A percentile compares a stretch with the other conserved stretches of the same genome.
phyloP scores from a whole-genome alignment of 2,888 invertebrate genomes.

The Diarsia mendica region DNA sequence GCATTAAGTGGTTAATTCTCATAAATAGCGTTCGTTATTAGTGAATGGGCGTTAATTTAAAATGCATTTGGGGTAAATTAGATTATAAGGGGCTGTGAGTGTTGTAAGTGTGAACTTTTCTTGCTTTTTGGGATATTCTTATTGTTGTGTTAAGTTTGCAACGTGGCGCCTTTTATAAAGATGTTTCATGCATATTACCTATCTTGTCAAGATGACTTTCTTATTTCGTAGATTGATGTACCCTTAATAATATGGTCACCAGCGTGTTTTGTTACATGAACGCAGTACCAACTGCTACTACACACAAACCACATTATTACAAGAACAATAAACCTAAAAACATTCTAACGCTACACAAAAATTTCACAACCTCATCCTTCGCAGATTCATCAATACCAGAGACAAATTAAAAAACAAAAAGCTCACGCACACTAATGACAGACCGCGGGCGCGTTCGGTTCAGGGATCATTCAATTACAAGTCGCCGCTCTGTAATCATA shows the following conservation, averaged over 20 bases:
- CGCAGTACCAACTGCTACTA: not conserved
- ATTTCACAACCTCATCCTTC: slow-evolving; percentile 62
- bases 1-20: slow-evolving; percentile 85
- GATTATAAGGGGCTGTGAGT: slow-evolving; percentile 62
- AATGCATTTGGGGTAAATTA: slow-evolving; percentile 69
- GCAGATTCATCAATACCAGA: slow-evolving; percentile 67
- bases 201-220: not conserved
- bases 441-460: slow-evolving; percentile 66
- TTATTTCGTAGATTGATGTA: not conserved
- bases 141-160: slow-evolving; percentile 11
- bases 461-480: slow-evolving; percentile 74
- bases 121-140: slow-evolving; percentile 24
- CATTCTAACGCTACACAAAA: slow-evolving; percentile 36
- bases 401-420: slow-evolving; percentile 67
- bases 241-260: too few relatives aligned
- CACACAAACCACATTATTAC: slow-evolving; percentile 2
- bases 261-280: not conserved
- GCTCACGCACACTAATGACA: slow-evolving; percentile 75
- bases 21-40: slow-evolving; percentile 76
- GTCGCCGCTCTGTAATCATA: slow-evolving; percentile 85
- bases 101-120: slow-evolving; percentile 34
- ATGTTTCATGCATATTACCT: not conserved
- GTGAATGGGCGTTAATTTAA: slow-evolving; percentile 75
- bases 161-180: not conserved
- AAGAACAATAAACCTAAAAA: slow-evolving; percentile 26